phyloP scores from a whole-genome alignment of 2,888 invertebrate species.

The Carabus problematicus region DNA sequence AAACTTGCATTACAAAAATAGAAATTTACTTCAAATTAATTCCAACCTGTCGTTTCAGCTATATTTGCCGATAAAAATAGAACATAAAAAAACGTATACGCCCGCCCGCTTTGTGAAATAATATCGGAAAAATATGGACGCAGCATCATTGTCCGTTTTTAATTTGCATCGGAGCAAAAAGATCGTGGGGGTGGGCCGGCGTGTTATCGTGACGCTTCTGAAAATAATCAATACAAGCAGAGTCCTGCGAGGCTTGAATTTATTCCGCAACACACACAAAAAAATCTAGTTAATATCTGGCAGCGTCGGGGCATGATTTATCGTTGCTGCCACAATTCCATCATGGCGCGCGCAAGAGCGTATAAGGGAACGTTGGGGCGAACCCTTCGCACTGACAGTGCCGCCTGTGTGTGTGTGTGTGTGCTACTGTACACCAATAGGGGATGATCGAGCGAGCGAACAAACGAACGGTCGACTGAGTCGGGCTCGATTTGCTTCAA shows the following conservation, averaged over 20 bases:
- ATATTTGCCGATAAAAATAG: too few species aligned
- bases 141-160: too few species aligned
- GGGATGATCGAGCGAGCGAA: conserved; percentile 9
- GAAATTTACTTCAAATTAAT: too few species aligned
- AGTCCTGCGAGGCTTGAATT: conserved; percentile 28
- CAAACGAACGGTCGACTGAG: neutral
- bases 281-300: conserved; percentile 42
- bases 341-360: conserved; percentile 40
- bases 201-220: conserved; percentile 34
- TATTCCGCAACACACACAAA: conserved; percentile 42
- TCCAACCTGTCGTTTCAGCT: too few species aligned
- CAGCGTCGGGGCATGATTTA: conserved; percentile 41
- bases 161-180: too few species aligned
- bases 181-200: too few species aligned
- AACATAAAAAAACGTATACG: too few species aligned
- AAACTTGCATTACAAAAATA: too few species aligned
- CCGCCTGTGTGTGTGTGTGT: conserved; percentile 1
- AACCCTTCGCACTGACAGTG: conserved; percentile 19
- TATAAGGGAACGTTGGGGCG: conserved; percentile 4
- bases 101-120: too few species aligned
- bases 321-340: conserved; percentile 39
- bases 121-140: too few species aligned
- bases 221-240: conserved; percentile 38
- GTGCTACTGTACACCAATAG: conserved; percentile 5
- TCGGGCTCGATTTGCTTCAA: conserved; percentile 5